These are phyloP conservation scores for Hypothenemus hampei DNA, from an alignment of 1,140 invertebrate genomes.

Conservation along the genomic window DNA sequence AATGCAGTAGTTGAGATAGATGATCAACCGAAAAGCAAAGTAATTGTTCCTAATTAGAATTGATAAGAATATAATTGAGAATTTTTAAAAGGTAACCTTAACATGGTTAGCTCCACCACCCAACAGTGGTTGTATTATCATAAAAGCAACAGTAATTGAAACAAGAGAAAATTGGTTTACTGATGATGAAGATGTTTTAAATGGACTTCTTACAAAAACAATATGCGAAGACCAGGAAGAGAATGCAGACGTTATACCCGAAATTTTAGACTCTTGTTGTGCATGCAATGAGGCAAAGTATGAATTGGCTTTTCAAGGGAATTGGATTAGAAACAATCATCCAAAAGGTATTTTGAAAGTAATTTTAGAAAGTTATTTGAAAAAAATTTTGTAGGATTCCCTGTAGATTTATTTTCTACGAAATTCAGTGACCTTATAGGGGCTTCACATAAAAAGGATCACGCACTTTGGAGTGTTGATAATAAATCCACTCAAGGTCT, in stretches of 20 bases:
- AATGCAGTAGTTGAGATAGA: slow-evolving; percentile 71
- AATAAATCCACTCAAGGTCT: slow-evolving; percentile 85
- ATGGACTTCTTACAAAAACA: slow-evolving; percentile 68
- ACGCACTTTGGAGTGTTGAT: slow-evolving; percentile 87
- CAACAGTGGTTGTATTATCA: slow-evolving; percentile 67
- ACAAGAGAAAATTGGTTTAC: slow-evolving; percentile 78
- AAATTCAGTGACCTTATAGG: slow-evolving; percentile 97
- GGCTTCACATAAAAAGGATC: slow-evolving; percentile 85
- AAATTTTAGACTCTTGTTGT: slow-evolving; percentile 71
- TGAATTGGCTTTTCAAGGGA: slow-evolving; percentile 90
- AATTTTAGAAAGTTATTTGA: slow-evolving; percentile 3
- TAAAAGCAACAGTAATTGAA: slow-evolving; percentile 80
- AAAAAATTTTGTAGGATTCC: slow-evolving; percentile 43
- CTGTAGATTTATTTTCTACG: slow-evolving; percentile 75
- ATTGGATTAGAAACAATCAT: slow-evolving; percentile 97
- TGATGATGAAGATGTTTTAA: slow-evolving; percentile 66
- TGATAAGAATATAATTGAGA: not conserved
- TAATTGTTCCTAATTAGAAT: slow-evolving; percentile 30
- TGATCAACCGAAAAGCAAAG: slow-evolving; percentile 61
- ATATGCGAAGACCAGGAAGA: slow-evolving; percentile 72
- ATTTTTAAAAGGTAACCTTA: slow-evolving; percentile 44
- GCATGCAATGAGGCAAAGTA: slow-evolving; percentile 93
- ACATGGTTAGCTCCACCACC: slow-evolving; percentile 74
- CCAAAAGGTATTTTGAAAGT: slow-evolving; percentile 67
- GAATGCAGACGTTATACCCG: slow-evolving; percentile 65